These are phyloP conservation scores for Aptenodytes patagonicus DNA, from an alignment of 2,113 vertebrate species.

Conservation along the genomic window DNA sequence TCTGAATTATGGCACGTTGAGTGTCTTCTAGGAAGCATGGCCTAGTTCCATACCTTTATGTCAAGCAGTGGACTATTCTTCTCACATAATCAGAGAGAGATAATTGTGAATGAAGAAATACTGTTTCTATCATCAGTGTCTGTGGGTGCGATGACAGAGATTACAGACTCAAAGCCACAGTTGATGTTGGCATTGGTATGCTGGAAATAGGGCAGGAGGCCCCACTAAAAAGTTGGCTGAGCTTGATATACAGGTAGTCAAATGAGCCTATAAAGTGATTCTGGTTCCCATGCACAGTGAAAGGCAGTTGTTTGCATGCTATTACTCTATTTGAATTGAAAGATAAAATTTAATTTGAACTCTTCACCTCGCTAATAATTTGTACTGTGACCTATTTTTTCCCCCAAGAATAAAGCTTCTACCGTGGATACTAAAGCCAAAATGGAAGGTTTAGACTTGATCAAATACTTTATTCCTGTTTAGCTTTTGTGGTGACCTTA, in stretches of 20 bases:
- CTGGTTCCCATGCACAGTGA: slow-evolving; percentile 14
- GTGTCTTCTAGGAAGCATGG: neutral
- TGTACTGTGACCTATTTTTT: neutral
- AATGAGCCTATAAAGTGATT: neutral
- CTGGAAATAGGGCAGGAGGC: neutral
- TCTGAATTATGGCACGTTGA: neutral
- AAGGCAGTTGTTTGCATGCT: neutral
- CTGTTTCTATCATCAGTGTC: neutral
- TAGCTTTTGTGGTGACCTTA: neutral
- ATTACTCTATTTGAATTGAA: neutral
- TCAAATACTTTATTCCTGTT: neutral
- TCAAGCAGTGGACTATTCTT: neutral
- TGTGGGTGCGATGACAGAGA: neutral
- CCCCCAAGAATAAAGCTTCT: neutral
- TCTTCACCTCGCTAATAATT: slow-evolving; percentile 29
- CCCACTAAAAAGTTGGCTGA: neutral
- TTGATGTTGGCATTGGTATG: neutral
- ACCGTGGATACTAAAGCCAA: neutral
- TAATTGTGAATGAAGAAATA: neutral
- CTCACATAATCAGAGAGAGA: neutral
- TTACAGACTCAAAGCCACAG: neutral
- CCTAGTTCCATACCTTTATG: neutral
- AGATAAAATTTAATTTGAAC: slow-evolving; percentile 31
- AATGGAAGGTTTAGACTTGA: neutral
- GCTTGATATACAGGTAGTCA: slow-evolving; percentile 28